A percentile compares a stretch with the other conserved stretches of the same genome.
phyloP scores from a whole-genome alignment of 2,888 invertebrate genomes.

The Notocelia uddmanniana region DNA sequence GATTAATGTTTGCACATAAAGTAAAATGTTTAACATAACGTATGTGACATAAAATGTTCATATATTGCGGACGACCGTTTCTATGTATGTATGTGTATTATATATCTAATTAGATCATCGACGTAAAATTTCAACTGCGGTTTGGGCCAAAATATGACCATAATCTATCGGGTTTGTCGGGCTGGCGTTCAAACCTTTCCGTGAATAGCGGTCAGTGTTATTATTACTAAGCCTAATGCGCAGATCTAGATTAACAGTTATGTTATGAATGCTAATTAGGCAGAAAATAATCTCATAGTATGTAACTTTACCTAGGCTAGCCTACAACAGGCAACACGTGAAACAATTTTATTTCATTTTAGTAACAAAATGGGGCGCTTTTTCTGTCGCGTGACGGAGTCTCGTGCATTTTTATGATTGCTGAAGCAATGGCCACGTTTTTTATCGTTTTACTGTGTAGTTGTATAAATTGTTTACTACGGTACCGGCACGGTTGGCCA shows the following conservation, averaged over 20 bases:
- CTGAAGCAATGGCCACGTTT: constrained; percentile 53
- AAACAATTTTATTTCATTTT: constrained; percentile 52
- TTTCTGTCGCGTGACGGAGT: constrained; percentile 60
- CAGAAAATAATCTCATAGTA: constrained; percentile 18
- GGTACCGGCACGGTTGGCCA: constrained; percentile 11
- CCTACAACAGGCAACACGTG: constrained; percentile 5
- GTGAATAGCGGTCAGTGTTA: neutral
- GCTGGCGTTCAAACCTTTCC: neutral
- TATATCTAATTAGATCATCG: too few species aligned
- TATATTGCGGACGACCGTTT: too few species aligned
- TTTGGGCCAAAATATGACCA: too few species aligned
- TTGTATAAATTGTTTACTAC: constrained; percentile 45
- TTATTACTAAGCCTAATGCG: neutral
- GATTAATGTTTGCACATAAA: too few species aligned
- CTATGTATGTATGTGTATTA: too few species aligned
- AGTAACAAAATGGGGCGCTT: constrained; percentile 52
- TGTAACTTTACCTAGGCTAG: constrained; percentile 27
- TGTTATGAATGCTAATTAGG: constrained; percentile 5
- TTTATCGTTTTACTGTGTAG: constrained; percentile 50
- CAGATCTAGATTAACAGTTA: neutral
- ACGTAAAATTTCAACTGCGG: too few species aligned
- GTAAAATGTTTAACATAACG: too few species aligned
- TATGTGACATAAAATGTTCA: too few species aligned
- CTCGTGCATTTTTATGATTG: constrained; percentile 62
- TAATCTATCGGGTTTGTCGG: too few species aligned